Percentiles rank a stretch among this genome's conserved stretches.
Evolutionary conservation across 2,888 invertebrate genomes (phyloP).

Genomic region (Athrips mouffetella): DNA sequence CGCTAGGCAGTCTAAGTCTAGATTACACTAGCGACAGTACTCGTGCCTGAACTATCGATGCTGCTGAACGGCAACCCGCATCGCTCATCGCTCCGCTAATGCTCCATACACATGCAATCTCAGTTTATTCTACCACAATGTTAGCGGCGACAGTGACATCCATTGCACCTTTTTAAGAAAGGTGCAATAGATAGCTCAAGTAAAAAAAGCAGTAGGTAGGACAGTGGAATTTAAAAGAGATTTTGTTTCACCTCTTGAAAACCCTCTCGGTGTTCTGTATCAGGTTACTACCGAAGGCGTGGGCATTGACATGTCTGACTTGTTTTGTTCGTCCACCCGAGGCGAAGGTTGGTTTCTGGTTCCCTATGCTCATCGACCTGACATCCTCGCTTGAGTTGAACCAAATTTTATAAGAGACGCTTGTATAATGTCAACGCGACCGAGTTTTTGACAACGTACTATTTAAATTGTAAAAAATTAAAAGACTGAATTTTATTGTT

Average conservation of each 20-base stretch:
- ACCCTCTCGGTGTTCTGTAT: constrained; percentile 70
- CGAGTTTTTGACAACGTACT: constrained; percentile 26
- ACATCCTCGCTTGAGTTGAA: constrained; percentile 60
- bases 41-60: constrained; percentile 44
- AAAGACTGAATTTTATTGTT: neutral
- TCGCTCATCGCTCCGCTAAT: constrained; percentile 51
- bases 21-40: constrained; percentile 49
- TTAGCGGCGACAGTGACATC: no score
- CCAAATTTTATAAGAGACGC: constrained; percentile 56
- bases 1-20: constrained; percentile 52
- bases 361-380: constrained; percentile 71
- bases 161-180: neutral
- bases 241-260: constrained; percentile 33
- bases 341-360: constrained; percentile 60
- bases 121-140: neutral
- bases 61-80: constrained; percentile 32
- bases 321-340: constrained; percentile 66
- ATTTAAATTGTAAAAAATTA: constrained; percentile 11
- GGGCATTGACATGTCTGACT: constrained; percentile 76
- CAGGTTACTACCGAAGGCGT: constrained; percentile 75
- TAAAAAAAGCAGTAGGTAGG: neutral
- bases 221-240: neutral
- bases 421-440: constrained; percentile 58
- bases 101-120: constrained; percentile 42
- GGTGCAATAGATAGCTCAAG: neutral